Evolutionary conservation across 2,113 vertebrate genomes (phyloP).

Genomic region (Chloroceryle aenea): DNA sequence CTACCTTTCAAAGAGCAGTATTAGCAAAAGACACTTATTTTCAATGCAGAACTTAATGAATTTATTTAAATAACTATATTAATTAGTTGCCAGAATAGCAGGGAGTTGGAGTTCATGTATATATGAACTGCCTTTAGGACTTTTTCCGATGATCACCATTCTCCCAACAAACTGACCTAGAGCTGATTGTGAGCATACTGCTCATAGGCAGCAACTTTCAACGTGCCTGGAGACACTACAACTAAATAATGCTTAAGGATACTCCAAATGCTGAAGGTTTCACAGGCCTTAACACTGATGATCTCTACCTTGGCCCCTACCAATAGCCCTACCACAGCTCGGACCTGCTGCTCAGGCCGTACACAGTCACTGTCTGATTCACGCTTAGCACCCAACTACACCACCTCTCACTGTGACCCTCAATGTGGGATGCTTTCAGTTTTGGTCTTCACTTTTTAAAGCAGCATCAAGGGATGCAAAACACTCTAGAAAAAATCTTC

Average conservation of each 20-base stretch:
- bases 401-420: not conserved
- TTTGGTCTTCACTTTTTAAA: not conserved
- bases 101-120: not conserved
- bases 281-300: not conserved
- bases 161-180: accelerated
- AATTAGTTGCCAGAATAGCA: not conserved
- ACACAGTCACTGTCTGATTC: not conserved
- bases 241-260: not conserved
- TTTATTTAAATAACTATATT: not conserved
- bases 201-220: not conserved
- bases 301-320: not conserved
- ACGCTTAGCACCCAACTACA: accelerated
- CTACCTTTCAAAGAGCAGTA: not conserved
- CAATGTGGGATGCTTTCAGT: not conserved
- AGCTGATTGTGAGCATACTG: not conserved
- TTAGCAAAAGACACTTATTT: not conserved
- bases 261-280: not conserved
- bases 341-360: not conserved
- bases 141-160: not conserved
- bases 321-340: not conserved
- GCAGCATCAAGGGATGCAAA: not conserved
- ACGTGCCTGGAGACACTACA: not conserved
- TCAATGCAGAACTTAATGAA: not conserved
- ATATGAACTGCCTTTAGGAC: not conserved
- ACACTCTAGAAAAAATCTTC: not conserved